These are phyloP conservation scores for Notechis scutatus DNA, from an alignment of 2,113 vertebrate species.

Conservation along the genomic window DNA sequence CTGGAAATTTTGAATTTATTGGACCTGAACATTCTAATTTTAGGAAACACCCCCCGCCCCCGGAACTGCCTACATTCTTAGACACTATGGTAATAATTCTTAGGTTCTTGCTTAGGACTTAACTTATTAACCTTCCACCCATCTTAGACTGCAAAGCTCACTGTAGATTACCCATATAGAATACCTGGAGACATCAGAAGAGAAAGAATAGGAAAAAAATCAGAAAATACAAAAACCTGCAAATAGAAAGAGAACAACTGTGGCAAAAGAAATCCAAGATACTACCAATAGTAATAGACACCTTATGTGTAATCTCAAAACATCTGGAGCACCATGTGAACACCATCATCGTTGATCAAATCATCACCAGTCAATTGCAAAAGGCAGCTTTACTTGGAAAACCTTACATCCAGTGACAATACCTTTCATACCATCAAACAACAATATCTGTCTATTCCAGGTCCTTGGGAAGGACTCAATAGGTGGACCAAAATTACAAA, in stretches of 20 bases:
- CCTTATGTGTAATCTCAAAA: neutral
- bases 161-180: neutral
- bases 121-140: neutral
- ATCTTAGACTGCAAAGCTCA: neutral
- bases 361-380: neutral
- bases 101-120: neutral
- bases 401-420: neutral
- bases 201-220: neutral
- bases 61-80: neutral
- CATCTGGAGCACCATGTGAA: neutral
- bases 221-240: neutral
- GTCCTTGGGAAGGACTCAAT: neutral
- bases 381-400: neutral
- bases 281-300: neutral
- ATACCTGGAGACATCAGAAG: neutral
- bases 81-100: neutral
- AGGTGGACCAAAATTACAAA: neutral
- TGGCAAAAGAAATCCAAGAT: neutral
- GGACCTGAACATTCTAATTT: neutral
- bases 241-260: neutral
- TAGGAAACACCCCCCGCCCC: neutral
- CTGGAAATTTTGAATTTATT: neutral
- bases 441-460: neutral
- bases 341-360: neutral
- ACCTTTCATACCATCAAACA: neutral